Base-by-base conservation (phyloP, 2,888 invertebrate genomes). In the Fragum whitleyi region DNA sequence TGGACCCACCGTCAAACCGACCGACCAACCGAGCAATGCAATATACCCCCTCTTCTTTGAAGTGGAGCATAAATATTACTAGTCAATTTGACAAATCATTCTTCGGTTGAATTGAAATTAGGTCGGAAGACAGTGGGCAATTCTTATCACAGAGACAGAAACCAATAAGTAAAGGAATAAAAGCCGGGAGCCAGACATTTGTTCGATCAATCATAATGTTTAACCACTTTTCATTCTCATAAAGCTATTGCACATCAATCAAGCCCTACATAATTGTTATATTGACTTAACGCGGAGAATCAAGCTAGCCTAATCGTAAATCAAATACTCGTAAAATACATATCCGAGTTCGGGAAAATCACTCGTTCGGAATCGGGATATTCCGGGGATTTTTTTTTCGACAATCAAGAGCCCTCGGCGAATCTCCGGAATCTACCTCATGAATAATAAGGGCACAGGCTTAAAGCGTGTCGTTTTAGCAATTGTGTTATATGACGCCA, bases 171-270 rank as follows among this genome's bases (percentile, higher is more conserved):
- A 47, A 47, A 47, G 47, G 47, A 14, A 47, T 47, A 47, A 47
- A 47, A 47, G 47, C 47, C 47, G 14, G n/a, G 47, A 47, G 47
- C 47, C n/a, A 47, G 47, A 47, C 47, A 47, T 47, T 47, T 47
- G 47, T 61, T 32, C 26, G 61, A 61, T 61, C 61, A 61, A 61
- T 61, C 61, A 61, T 32, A 61, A 32, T 61, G 61, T 61, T 61
- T 61, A 61, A 61, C 61, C 36, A 61, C 61, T 61, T 61, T 61
- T 61, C 61, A 61, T 61, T 61, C 61, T 32, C 61, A 61, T 61
- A 61, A 61, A 61, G 29, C 36, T 7, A 19, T 32, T 16, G 3
- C 32, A 16, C 61, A 61, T 32, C 61, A 32, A 61, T 61, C 61
- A 61, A 32, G 29, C 11, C 61, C n/a, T 19, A 32, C 61, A 32